Evolutionary conservation across 2,113 vertebrate species (phyloP).

Genomic region (Otis tarda): DNA sequence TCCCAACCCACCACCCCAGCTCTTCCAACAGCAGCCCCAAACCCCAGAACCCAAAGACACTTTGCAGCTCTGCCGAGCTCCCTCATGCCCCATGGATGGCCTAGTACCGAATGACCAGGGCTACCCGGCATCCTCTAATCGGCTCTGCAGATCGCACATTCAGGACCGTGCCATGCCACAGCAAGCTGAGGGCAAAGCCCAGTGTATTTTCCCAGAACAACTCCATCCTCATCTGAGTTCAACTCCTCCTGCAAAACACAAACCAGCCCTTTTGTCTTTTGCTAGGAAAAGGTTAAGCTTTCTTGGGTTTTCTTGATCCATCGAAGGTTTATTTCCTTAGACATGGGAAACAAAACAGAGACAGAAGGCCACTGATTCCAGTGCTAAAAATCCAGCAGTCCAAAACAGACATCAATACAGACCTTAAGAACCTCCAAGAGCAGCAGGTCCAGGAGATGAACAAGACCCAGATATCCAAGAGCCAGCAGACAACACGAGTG

Average conservation of each 20-base stretch:
- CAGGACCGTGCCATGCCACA: background rate
- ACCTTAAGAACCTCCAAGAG: background rate
- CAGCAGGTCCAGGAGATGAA: background rate
- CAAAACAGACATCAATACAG: background rate
- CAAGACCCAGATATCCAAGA: background rate
- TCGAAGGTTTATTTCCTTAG: background rate
- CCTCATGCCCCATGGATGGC: background rate
- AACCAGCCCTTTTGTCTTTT: background rate
- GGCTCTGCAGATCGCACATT: background rate
- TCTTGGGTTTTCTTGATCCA: background rate
- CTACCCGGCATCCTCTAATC: background rate
- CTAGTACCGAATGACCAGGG: fast-evolving
- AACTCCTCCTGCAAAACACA: background rate
- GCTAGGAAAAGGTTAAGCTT: background rate
- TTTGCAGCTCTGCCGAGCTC: background rate
- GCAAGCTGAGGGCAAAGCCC: background rate
- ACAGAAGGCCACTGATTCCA: background rate
- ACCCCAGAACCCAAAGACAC: background rate
- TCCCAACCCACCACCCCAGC: background rate
- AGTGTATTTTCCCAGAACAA: background rate
- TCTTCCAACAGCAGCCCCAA: background rate
- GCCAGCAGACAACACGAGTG: background rate
- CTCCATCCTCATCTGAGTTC: background rate
- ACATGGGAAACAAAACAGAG: background rate
- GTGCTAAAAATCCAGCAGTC: background rate